Evolutionary conservation across 2,888 invertebrate genomes (phyloP), one percentile per base, ranked within the genome.

Genomic region (Tetragonula carbonaria): DNA sequence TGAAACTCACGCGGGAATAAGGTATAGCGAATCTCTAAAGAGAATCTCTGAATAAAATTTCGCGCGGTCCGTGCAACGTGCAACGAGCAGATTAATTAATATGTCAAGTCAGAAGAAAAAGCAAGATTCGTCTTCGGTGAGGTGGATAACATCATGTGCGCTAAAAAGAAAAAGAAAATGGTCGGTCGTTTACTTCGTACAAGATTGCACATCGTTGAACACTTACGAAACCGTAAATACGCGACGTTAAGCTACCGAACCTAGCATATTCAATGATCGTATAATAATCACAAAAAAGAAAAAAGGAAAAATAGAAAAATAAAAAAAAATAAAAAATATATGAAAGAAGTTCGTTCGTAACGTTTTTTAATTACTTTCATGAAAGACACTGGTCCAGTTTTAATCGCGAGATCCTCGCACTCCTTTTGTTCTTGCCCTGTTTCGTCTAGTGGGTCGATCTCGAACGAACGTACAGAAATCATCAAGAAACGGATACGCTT

Each of bases 121-220:
- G 62, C 53, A 70, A 66, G 76, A 85, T 85, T 79, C 78, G 76
- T 82, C 82, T 79, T 82, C 75, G 45, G 51, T 18, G 57, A 59
- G 63, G 21, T 28, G 51, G 62, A 23, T 33, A 33, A 59, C 86
- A 78, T 78, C 86, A 78, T 78, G 82, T 86, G 76, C 71, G 86
- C 65, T n/a, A 67, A 53, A 63, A 74, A 74, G 67, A 74, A 85
- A 85, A 74, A 86, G 23, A 23, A 78, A 66, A 72, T 77, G 71
- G 51, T 28, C 63, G 55, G 28, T 21, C 55, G 6, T 80, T 72
- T 62, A 53, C 57, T 51, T 8, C 28, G 65, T 65, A 73, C 45
- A 76, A 72, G 62, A 85, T 71, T 70, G 83, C 67, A 23, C 78
- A 38, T 50, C 75, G 75, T 55, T 62, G 45, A 38, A 82, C 59